These are phyloP conservation scores for Hippopotamyrus pictus DNA, from an alignment of 2,797 vertebrate species.

Conservation along the genomic window DNA sequence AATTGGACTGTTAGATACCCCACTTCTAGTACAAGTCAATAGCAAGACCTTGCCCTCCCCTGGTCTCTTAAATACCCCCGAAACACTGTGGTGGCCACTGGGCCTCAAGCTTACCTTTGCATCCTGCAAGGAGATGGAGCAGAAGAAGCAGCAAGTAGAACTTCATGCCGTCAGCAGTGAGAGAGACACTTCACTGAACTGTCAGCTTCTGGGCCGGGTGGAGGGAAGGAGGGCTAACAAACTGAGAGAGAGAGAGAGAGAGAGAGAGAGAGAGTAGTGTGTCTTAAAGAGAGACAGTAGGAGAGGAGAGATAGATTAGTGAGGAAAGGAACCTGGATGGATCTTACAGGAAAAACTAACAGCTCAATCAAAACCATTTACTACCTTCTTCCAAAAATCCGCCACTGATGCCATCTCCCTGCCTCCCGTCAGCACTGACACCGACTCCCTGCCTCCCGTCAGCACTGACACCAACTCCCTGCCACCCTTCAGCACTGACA, in stretches of 20 bases:
- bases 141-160: background rate
- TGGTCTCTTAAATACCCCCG: background rate
- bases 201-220: no score
- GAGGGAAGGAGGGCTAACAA: no score
- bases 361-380: background rate
- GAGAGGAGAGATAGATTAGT: background rate
- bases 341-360: background rate
- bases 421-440: background rate
- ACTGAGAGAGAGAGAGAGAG: background rate
- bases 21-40: background rate
- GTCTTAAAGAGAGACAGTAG: background rate
- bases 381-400: background rate
- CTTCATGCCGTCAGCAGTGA: background rate
- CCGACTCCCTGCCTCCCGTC: background rate
- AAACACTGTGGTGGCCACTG: background rate
- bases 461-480: background rate
- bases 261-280: background rate
- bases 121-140: background rate
- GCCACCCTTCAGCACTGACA: background rate
- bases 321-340: background rate
- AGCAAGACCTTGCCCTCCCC: background rate
- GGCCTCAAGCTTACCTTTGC: constrained; percentile 14
- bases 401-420: background rate
- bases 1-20: background rate
- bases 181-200: background rate